Base-by-base conservation (phyloP, 2,797 vertebrate genomes). In the Neomorphus geoffroyi region DNA sequence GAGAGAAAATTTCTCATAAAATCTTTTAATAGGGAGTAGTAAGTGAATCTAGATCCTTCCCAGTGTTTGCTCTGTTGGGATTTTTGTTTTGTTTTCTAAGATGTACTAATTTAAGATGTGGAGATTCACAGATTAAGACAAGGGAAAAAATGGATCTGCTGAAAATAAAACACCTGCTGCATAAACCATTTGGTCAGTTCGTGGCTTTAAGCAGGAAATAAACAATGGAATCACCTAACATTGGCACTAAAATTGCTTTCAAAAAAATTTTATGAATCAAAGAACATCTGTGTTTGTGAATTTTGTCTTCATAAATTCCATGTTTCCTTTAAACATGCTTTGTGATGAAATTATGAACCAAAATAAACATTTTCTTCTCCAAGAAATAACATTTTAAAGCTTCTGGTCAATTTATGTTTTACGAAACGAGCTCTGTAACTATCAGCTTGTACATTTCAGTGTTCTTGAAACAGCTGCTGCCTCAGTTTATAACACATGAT, bases 181-280 rank as follows among this genome's bases (percentile, higher is more conserved):
- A 66, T 26, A 82, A 75, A 15, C 10, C 3, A 24, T 46, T 75
- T 65, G 13, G 17, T 60, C 0, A 48, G 78, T 92, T 93, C 28
- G 4, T 58, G 32, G 5, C 26, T 94, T 82, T 21, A 39, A 73
- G n/a, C 2, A 85, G 53, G 30, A 91, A 82, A 83, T 93, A 82
- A 91, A 88, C 18, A 95, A 60, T 75, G 80, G 13, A 39, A 77
- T 88, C 86, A 79, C 22, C 30, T 89, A 91, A 64, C 19, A 54
- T 1, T 81, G 64, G 22, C 60, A 75, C 10, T 30, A 72, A 77
- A 82, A 89, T 86, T 74, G 18, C 6, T 86, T 91, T 86, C 35
- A 89, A n/a, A 83, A 54, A 78, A 5, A 64, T 90, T 96, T 95
- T 74, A 86, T 57, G 75, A 82, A 94, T 72, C 85, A 96, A 82